Evolutionary conservation across 2,113 vertebrate species (phyloP).

Genomic region (Toxostoma redivivum): DNA sequence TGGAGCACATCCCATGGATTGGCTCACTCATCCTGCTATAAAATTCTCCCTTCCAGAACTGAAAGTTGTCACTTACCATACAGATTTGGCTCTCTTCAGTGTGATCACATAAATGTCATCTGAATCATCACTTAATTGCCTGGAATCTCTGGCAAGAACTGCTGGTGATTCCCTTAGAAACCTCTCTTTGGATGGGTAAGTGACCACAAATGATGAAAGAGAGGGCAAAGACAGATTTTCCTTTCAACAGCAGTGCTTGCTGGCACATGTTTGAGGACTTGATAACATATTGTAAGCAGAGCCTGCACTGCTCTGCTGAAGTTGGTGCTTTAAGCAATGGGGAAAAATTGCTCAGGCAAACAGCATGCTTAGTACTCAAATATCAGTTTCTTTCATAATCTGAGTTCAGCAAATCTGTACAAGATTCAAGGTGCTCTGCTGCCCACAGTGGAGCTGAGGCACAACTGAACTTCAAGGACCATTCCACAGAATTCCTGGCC

Average conservation of each 20-base stretch:
- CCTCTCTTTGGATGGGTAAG: not conserved
- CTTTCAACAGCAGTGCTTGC: not conserved
- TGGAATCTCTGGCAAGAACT: not conserved
- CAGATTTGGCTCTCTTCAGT: not conserved
- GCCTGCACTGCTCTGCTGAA: not conserved
- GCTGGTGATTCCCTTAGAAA: not conserved
- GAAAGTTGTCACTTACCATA: not conserved
- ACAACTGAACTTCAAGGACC: not conserved
- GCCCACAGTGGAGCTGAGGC: not conserved
- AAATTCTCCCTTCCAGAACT: not conserved
- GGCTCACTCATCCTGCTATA: not conserved
- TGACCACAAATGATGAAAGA: not conserved
- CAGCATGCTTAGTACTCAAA: not conserved
- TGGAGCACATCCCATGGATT: not conserved
- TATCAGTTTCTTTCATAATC: not conserved
- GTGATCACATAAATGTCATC: not conserved
- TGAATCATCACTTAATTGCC: not conserved
- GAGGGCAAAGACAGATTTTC: not conserved
- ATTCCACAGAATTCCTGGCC: not conserved
- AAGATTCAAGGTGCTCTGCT: not conserved
- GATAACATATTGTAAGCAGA: not conserved
- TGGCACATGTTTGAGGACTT: not conserved
- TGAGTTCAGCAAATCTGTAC: not conserved
- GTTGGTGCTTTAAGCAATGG: not conserved
- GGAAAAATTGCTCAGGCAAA: not conserved